Conservation (phyloP, 2,797 vertebrate genomes). For the Galagoides demidoff region DNA sequence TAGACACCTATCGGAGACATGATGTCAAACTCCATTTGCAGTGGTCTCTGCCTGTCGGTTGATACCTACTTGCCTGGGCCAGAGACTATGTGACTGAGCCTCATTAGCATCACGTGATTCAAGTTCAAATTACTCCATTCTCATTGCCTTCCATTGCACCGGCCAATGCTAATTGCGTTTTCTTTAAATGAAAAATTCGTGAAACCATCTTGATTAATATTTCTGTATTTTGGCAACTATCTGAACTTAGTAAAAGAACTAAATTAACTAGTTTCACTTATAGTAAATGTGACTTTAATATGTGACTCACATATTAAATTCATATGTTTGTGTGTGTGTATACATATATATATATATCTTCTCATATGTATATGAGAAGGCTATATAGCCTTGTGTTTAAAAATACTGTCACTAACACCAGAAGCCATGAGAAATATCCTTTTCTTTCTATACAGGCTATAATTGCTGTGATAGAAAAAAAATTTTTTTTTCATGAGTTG, state of each 20-base stretch:
- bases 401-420: conserved; percentile 17
- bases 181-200: neutral
- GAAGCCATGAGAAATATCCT: neutral
- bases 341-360: neutral
- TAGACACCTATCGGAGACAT: neutral
- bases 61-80: neutral
- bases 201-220: conserved; percentile 24
- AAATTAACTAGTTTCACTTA: conserved; percentile 40
- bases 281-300: neutral
- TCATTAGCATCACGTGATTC: neutral
- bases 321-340: neutral
- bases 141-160: neutral
- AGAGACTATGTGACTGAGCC: neutral
- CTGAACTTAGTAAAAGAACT: conserved; percentile 2
- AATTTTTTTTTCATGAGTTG: conserved; percentile 9
- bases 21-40: neutral
- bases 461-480: conserved; percentile 9
- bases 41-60: neutral
- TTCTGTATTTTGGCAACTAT: conserved; percentile 21
- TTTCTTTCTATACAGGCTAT: conserved; percentile 16
- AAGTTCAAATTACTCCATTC: neutral
- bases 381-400: neutral
- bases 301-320: conserved; percentile 10
- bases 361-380: neutral
- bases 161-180: neutral